Base-by-base conservation (phyloP, 2,113 vertebrate genomes). In the Verasper variegatus region DNA sequence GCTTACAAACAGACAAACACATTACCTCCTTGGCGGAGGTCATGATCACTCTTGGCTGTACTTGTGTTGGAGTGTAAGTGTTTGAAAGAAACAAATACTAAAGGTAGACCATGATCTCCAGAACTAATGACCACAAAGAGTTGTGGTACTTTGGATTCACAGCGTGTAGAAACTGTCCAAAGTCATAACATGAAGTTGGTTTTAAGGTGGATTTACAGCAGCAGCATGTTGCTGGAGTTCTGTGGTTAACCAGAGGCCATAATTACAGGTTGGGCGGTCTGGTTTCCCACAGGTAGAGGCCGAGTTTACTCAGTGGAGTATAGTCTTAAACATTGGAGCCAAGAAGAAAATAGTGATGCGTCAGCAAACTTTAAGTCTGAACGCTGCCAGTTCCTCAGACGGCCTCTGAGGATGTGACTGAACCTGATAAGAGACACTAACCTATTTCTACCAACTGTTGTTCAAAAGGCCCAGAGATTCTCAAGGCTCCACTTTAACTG, bases 221-320 rank as follows among this genome's bases (percentile, higher is more conserved):
- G 64, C 59, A 68, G 37, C 68, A 24, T 63, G 21, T 52, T 1
- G 8, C 45, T 71, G 66, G 35, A 37, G 35, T 37, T 37, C 35
- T 75, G 73, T 72, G 82, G 88, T 85, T 62, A 88, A 76, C 80
- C 86, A 59, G 27, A 65, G 21, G 17, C 62, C 37, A 10, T 76
- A 78, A 86, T 85, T 56, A 70, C 56, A 74, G 3, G 31, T 21
- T 35, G 57, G 51, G 42, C 59, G 27, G 8, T 57, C 20, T 31
- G 58, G 75, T 80, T 86, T 88, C 78, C 62, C 83, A 68, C 80
- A 84, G 78, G 76, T 78, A 71, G 55, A 56, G 40, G 40, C 63
- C 23, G 40, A 68, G 61, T 74, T 76, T 52, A 80, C 54, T 76
- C 52, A 59, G 49, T 35, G 6, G 56, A 66, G 21, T 10, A 10